phyloP scores from a whole-genome alignment of 2,888 invertebrate species.

The Cremastobaeus sp. region DNA sequence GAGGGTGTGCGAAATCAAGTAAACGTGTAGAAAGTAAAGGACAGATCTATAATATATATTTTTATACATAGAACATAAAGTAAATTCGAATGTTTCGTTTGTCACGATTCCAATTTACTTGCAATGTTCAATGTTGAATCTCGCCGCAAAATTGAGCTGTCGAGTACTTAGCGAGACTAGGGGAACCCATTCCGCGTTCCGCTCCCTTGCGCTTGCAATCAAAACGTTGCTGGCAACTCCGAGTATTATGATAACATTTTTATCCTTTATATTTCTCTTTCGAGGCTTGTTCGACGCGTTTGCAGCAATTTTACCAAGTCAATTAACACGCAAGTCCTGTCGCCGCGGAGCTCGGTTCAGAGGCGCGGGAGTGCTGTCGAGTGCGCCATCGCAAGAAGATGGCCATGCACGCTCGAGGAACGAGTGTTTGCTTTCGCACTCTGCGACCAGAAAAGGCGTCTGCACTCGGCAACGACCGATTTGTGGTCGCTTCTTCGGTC shows the following conservation, averaged over 20 bases:
- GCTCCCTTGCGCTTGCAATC: no score
- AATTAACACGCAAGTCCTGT: constrained; percentile 45
- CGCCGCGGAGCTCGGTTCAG: constrained; percentile 13
- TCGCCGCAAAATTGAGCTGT: no score
- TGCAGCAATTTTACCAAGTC: constrained; percentile 27
- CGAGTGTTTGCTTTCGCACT: no score
- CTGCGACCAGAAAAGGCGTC: no score
- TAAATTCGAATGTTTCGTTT: neutral
- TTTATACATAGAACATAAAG: constrained; percentile 20
- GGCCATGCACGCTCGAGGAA: no score
- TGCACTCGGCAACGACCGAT: no score
- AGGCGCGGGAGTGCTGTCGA: constrained; percentile 14
- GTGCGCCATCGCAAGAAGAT: no score
- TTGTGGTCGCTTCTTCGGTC: no score
- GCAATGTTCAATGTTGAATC: no score
- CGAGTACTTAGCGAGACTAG: no score
- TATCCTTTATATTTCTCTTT: constrained; percentile 26
- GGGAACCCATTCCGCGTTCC: no score
- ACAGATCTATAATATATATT: constrained; percentile 22
- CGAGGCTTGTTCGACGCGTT: constrained; percentile 1
- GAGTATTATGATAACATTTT: constrained; percentile 17
- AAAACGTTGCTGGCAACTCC: no score
- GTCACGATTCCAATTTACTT: constrained; percentile 9
- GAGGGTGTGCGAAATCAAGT: neutral
- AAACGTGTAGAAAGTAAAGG: constrained; percentile 10